Evolutionary conservation across 2,888 invertebrate genomes (phyloP).

Genomic region (Hesperia comma): DNA sequence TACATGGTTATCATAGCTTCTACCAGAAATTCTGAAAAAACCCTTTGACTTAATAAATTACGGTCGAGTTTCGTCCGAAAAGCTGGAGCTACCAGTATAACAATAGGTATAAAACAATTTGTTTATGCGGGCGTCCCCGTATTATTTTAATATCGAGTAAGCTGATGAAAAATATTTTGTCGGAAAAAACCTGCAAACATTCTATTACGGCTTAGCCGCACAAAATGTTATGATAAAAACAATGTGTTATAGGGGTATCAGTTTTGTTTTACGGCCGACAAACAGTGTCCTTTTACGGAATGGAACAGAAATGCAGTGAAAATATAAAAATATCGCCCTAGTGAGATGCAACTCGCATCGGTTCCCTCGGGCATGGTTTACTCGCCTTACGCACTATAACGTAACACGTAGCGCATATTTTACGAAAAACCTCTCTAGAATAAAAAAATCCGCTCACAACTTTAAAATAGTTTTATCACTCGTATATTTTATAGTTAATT

Average conservation of each 20-base stretch:
- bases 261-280: constrained; percentile 46
- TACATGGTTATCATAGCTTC: too few species aligned
- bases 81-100: too few species aligned
- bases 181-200: background rate
- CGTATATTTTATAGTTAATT: too few species aligned
- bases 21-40: too few species aligned
- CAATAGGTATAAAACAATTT: too few species aligned
- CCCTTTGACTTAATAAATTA: too few species aligned
- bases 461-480: too few species aligned
- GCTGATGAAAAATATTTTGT: constrained; percentile 5
- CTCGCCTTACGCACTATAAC: constrained; percentile 51
- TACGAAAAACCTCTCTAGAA: background rate
- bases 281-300: constrained; percentile 62
- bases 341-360: constrained; percentile 64
- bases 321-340: constrained; percentile 71
- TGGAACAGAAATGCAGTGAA: constrained; percentile 64
- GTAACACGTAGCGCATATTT: constrained; percentile 3
- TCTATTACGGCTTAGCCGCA: constrained; percentile 6
- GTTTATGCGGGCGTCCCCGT: background rate
- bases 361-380: constrained; percentile 60
- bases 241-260: constrained; percentile 22
- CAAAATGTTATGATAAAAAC: constrained; percentile 8
- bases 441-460: too few species aligned
- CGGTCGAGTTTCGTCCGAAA: too few species aligned
- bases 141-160: constrained; percentile 18